Evolutionary conservation across 2,888 invertebrate species (phyloP), one percentile per base, ranked within the genome.

Genomic region (Spatulosminthurus flaviceps): DNA sequence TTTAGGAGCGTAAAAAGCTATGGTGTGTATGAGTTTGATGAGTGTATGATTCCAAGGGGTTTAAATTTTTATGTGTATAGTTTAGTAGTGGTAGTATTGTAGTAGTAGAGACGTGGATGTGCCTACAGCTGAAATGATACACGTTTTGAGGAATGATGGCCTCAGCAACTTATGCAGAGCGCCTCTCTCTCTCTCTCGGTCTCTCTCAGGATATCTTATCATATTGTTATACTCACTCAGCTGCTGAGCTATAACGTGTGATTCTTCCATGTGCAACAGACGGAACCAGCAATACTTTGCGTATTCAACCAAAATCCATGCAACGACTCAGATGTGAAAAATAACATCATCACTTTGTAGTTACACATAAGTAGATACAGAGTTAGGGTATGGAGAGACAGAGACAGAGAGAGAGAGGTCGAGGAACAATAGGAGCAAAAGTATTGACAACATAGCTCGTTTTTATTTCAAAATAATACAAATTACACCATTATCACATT

Each of bases 151-250:
- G 51, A n/a, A 51, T 51, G 51, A 51, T 51, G 51, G 51, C 51
- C 51, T 51, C 51, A 51, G 9, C 51, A 51, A n/a, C n/a, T n/a
- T n/a, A n/a, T n/a, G 41, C 41, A 41, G 41, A 41, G 13, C 41
- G 9, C n/a, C 22, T 71, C 26, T n/a, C n/a, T n/a, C n/a, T n/a
- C n/a, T n/a, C n/a, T n/a, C 71, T 7, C 67, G 4, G n/a, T 29
- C 26, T 72, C 72, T 72, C 72, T 61, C 24, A n/a, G 19, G n/a
- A n/a, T 60, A n/a, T 61, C 74, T 74, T 43, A 29, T 34, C 34
- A 26, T 70, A 28, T 19, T 24, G 5, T 13, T 70, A 1, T 61
- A 72, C 61, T 74, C 34, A 61, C 74, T 74, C 60, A 28, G 43
- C n/a, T 51, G 51, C 51, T n/a, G 16, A 51, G 51, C 51, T 51